Evolutionary conservation across 2,888 invertebrate genomes (phyloP), one percentile per base, ranked within the genome.

Genomic region (Escarpia spicata): DNA sequence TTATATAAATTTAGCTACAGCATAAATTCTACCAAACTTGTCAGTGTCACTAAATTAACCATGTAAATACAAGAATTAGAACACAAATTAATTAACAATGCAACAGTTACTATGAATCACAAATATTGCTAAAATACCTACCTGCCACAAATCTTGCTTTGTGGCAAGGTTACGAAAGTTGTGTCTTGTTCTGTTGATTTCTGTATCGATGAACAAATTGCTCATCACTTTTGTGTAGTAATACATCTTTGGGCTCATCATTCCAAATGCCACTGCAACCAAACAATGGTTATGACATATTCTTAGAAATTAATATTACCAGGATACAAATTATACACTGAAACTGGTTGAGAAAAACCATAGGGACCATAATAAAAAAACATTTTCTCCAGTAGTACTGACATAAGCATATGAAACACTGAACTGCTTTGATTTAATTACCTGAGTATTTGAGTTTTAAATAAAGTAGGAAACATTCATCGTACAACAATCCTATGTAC

Each of bases 71-170:
- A 26, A 89, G 19, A 26, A 89, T 26, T 26, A 89, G n/a, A 26
- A n/a, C 19, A 89, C 19, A 89, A 19, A 19, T 19, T 89, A 89
- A 89, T 89, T 89, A 26, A 19, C 90, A 90, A 31, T 15, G 31
- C 9, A 90, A 43, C 9, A 19, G 90, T 90, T 15, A 90, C 9
- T 90, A 43, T 90, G 6, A 19, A n/a, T 90, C 15, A 31, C 43
- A 90, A n/a, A n/a, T 90, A 45, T 12, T 43, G 75, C 15, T n/a
- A 58, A 19, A 37, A 9, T 26, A 31, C 94, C 93, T 96, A 97
- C 97, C 94, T 96, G 96, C 97, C 97, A 98, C 96, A 97, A 97
- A 95, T 97, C 97, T 44, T 97, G 96, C 89, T 96, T 95, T 91
- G 94, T 95, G 58, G 95, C 95, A 92, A 96, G 94, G 60, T 95